Percentiles rank a stretch among this genome's conserved stretches.
These are phyloP conservation scores for Anoura caudifer DNA, from an alignment of 2,113 vertebrate genomes.

Conservation along the genomic window DNA sequence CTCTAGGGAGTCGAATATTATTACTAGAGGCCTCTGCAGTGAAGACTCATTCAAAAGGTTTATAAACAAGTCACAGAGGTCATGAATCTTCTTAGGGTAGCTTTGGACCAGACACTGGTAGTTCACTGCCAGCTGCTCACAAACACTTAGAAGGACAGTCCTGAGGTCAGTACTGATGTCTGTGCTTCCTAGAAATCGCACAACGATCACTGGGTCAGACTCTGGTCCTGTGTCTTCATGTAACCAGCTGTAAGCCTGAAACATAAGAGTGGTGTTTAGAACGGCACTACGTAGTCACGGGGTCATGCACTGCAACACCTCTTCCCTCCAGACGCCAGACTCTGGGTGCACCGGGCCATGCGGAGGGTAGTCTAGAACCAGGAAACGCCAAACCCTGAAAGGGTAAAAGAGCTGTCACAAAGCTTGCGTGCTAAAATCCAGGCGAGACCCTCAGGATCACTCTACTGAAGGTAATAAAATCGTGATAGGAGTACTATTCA, in stretches of 20 bases:
- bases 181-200: constrained; percentile 94
- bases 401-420: background rate
- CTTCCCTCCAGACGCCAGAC: background rate
- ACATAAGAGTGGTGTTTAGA: constrained; percentile 72
- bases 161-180: constrained; percentile 92
- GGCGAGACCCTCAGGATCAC: background rate
- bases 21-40: constrained; percentile 92
- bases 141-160: constrained; percentile 94
- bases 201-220: constrained; percentile 93
- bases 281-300: background rate
- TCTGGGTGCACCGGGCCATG: background rate
- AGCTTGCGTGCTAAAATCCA: background rate
- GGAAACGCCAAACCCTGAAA: background rate
- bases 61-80: constrained; percentile 94
- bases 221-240: constrained; percentile 96
- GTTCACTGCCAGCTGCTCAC: constrained; percentile 95
- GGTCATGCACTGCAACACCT: background rate
- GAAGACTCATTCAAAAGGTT: constrained; percentile 96
- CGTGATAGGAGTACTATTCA: background rate
- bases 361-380: background rate
- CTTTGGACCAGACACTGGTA: constrained; percentile 95
- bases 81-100: constrained; percentile 96
- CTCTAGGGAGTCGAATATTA: constrained; percentile 94
- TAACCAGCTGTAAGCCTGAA: constrained; percentile 94
- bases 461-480: background rate